Percentiles rank a stretch among this genome's conserved stretches.
Evolutionary conservation across 2,888 invertebrate species (phyloP).

Genomic region (Frankliniella intonsa): DNA sequence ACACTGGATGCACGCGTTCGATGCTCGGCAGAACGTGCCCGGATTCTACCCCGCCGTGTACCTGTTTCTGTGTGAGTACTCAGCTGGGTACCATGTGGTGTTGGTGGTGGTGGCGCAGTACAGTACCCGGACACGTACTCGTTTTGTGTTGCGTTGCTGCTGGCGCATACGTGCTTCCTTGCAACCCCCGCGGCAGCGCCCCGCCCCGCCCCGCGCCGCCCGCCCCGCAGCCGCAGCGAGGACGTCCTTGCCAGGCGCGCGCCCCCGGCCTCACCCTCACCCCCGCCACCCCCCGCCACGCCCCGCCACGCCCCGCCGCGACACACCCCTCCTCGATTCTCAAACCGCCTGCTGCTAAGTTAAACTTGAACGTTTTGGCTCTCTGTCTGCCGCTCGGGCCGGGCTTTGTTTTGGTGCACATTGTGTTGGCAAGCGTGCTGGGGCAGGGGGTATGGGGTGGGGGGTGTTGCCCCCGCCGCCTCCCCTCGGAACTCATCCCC

Average conservation of each 20-base stretch:
- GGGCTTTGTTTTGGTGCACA: slow-evolving; percentile 11
- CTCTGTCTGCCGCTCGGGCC: neutral
- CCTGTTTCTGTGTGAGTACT: neutral
- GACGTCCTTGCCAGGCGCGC: neutral
- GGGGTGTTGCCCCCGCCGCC: neutral
- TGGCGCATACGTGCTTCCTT: no score
- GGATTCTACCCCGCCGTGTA: neutral
- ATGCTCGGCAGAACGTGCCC: neutral
- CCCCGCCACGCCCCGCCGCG: neutral
- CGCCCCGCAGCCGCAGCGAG: neutral
- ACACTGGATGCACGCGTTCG: neutral
- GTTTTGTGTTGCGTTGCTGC: no score
- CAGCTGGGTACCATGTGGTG: no score
- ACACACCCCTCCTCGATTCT: no score
- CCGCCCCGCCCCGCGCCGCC: neutral
- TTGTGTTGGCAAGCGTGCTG: neutral
- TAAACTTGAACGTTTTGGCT: slow-evolving; percentile 10
- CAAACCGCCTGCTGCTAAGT: slow-evolving; percentile 5
- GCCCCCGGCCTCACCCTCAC: neutral
- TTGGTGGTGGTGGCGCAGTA: no score
- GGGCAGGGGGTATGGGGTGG: neutral
- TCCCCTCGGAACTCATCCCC: neutral
- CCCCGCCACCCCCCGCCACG: neutral
- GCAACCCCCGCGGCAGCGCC: no score
- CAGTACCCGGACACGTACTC: no score